These are phyloP conservation scores for Temnothorax unifasciatus DNA, from an alignment of 2,888 invertebrate species.

Conservation along the genomic window DNA sequence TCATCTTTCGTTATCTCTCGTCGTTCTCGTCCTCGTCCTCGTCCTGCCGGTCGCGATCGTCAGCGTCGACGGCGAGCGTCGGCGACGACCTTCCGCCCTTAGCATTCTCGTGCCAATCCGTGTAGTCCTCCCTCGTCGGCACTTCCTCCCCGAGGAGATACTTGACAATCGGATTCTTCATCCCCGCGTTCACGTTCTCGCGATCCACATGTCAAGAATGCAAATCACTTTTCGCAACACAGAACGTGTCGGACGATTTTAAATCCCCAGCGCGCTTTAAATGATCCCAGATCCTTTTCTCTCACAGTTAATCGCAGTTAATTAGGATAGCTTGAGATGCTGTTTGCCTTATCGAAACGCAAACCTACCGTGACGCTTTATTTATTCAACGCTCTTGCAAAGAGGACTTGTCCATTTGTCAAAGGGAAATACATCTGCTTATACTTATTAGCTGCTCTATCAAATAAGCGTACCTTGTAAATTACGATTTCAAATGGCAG, in stretches of 20 bases:
- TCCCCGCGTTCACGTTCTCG: constrained; percentile 26
- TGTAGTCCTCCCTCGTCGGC: constrained; percentile 15
- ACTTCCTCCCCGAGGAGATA: constrained; percentile 35
- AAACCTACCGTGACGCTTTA: neutral
- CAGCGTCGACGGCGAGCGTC: neutral
- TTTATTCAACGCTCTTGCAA: neutral
- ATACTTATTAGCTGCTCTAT: neutral
- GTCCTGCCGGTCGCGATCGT: constrained; percentile 47
- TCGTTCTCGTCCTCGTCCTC: constrained; percentile 63
- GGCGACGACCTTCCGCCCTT: constrained; percentile 19
- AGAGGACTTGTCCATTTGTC: neutral
- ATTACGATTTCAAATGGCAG: neutral
- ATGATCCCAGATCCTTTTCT: neutral
- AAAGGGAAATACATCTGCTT: neutral
- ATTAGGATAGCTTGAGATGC: neutral
- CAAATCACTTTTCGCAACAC: neutral
- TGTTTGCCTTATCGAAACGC: neutral
- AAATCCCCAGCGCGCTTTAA: neutral
- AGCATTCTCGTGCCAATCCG: constrained; percentile 27
- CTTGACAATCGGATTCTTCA: constrained; percentile 46
- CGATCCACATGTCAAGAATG: neutral
- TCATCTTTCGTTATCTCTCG: constrained; percentile 78
- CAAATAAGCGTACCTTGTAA: neutral
- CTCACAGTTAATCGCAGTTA: neutral
- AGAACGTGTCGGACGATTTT: neutral